Conservation (phyloP, 2,888 invertebrate species). For the Lamproptera curius region DNA sequence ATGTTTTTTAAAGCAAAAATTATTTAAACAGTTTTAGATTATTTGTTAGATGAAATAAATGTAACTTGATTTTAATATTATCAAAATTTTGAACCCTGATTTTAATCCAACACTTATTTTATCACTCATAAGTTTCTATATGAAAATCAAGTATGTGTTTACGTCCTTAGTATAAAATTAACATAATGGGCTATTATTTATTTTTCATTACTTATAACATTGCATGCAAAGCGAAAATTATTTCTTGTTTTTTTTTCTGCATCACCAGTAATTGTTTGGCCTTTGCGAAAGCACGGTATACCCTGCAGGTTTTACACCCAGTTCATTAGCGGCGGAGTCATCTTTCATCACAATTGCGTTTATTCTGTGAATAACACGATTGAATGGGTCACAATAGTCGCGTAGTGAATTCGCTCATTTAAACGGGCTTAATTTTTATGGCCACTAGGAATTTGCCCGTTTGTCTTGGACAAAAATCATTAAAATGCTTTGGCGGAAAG, state of each 20-base stretch:
- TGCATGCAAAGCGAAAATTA: constrained; percentile 13
- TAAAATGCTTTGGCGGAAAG: too few species aligned
- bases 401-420: background rate
- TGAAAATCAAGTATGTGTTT: too few species aligned
- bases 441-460: background rate
- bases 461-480: too few species aligned
- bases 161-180: too few species aligned
- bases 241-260: background rate
- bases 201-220: background rate
- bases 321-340: constrained; percentile 6
- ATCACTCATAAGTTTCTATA: too few species aligned
- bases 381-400: background rate
- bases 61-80: too few species aligned
- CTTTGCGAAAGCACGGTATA: constrained; percentile 3
- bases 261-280: constrained; percentile 2
- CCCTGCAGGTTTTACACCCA: background rate
- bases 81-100: too few species aligned
- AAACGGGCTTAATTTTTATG: background rate
- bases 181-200: too few species aligned
- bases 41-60: too few species aligned
- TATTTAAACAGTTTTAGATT: too few species aligned
- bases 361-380: constrained; percentile 4
- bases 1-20: too few species aligned
- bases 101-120: too few species aligned
- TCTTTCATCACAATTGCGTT: constrained; percentile 2